These are phyloP conservation scores for Saguinus imperator DNA, from an alignment of 2,113 vertebrate genomes.

Conservation along the genomic window DNA sequence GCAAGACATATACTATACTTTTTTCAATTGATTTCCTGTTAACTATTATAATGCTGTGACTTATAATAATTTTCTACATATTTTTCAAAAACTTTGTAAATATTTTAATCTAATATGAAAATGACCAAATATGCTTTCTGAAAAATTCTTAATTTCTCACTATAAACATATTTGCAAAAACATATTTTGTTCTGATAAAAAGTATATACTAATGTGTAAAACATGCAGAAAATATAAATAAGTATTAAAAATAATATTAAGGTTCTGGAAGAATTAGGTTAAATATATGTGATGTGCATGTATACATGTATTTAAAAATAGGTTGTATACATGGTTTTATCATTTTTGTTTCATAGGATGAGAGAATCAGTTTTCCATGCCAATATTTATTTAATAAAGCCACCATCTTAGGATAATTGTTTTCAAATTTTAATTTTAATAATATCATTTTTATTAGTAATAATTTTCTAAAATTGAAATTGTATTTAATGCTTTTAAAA, in stretches of 20 bases:
- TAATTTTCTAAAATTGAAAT: background rate
- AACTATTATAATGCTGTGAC: background rate
- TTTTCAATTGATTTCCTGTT: background rate
- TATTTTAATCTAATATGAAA: background rate
- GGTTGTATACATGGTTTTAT: background rate
- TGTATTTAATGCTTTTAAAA: background rate
- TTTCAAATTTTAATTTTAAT: background rate
- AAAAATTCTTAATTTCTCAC: background rate
- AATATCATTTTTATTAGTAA: background rate
- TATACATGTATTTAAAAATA: background rate
- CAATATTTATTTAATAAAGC: background rate
- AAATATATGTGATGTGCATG: background rate
- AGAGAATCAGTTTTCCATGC: background rate
- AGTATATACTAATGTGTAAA: background rate
- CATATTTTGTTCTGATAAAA: background rate
- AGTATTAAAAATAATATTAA: background rate
- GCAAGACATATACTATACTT: background rate
- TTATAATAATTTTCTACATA: background rate
- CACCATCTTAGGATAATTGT: background rate
- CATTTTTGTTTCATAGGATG: background rate
- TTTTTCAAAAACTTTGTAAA: background rate
- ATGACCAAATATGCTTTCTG: background rate
- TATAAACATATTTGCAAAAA: background rate
- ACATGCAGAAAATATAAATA: background rate
- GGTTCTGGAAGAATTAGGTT: background rate